Conservation (phyloP, 2,797 vertebrate genomes). For the Chromis chromis region DNA sequence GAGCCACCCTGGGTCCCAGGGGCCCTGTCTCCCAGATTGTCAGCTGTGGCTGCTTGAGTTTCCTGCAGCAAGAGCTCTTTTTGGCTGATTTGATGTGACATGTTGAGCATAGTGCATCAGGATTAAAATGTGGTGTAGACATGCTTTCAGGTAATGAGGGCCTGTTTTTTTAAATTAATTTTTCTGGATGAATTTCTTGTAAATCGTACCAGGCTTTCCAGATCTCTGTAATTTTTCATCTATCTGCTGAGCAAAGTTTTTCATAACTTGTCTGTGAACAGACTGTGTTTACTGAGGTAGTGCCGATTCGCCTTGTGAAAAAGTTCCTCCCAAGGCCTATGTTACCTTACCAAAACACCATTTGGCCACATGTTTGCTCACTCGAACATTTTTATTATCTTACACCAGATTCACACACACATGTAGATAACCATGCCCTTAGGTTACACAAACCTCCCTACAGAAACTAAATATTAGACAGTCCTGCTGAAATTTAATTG, state of each 20-base stretch:
- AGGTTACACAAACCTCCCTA: slow-evolving; percentile 30
- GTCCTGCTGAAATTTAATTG: slow-evolving; percentile 56
- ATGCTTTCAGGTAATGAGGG: slow-evolving; percentile 68
- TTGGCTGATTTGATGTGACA: slow-evolving; percentile 68
- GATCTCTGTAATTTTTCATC: slow-evolving; percentile 4
- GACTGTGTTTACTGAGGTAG: background rate
- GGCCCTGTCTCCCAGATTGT: slow-evolving; percentile 68
- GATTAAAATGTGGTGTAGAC: slow-evolving; percentile 71
- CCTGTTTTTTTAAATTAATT: slow-evolving; percentile 9
- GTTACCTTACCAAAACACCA: slow-evolving; percentile 24
- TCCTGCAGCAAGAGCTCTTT: slow-evolving; percentile 60
- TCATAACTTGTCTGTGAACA: background rate
- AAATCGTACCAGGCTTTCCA: slow-evolving; percentile 18
- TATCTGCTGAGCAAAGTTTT: background rate
- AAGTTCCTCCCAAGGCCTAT: slow-evolving; percentile 9
- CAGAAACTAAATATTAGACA: slow-evolving; percentile 37
- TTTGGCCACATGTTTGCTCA: slow-evolving; percentile 40
- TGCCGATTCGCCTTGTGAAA: background rate
- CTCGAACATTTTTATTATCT: slow-evolving; percentile 37
- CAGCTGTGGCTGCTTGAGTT: slow-evolving; percentile 72
- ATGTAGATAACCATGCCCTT: slow-evolving; percentile 25
- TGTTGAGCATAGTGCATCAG: slow-evolving; percentile 53
- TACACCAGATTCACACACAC: slow-evolving; percentile 32
- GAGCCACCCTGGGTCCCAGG: slow-evolving; percentile 61
- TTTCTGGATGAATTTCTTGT: slow-evolving; percentile 32